phyloP scores from a whole-genome alignment of 2,888 invertebrate genomes.

The Sthenelais limicola region DNA sequence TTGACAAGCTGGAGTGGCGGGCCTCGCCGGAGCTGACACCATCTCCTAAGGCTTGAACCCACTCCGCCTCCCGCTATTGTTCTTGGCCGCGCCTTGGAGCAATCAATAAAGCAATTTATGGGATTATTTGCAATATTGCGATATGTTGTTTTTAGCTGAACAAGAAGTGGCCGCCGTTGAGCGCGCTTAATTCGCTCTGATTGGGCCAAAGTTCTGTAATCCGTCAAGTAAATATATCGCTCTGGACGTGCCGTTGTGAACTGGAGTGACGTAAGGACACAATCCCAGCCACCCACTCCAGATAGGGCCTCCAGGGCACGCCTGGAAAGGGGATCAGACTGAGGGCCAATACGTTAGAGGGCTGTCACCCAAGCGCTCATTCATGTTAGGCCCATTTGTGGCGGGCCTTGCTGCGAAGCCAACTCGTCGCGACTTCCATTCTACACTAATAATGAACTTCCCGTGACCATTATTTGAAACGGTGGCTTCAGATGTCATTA shows the following conservation, averaged over 20 bases:
- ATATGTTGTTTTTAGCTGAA: conserved; percentile 37
- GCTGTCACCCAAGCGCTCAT: no score
- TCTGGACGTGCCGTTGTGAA: conserved; percentile 23
- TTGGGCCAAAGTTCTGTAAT: conserved; percentile 35
- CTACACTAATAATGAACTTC: conserved; percentile 35
- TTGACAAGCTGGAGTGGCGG: conserved; percentile 18
- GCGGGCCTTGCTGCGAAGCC: neutral
- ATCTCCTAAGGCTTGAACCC: conserved; percentile 30
- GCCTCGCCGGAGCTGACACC: conserved; percentile 12
- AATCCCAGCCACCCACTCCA: no score
- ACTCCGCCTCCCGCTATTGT: conserved; percentile 30
- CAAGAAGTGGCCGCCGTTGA: conserved; percentile 16
- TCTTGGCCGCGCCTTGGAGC: conserved; percentile 29
- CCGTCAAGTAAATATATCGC: conserved; percentile 37
- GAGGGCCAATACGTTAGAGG: no score
- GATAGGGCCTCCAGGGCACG: no score
- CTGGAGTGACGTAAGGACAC: conserved; percentile 2
- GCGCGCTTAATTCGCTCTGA: conserved; percentile 32
- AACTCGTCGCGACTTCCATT: conserved; percentile 28
- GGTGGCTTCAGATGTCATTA: conserved; percentile 36
- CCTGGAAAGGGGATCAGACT: no score
- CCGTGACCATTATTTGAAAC: conserved; percentile 38
- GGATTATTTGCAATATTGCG: conserved; percentile 40
- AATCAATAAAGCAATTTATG: conserved; percentile 40
- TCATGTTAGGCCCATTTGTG: no score